These are phyloP conservation scores for Drosophila sucinea DNA, from an alignment of 1,140 invertebrate species.

Conservation along the genomic window DNA sequence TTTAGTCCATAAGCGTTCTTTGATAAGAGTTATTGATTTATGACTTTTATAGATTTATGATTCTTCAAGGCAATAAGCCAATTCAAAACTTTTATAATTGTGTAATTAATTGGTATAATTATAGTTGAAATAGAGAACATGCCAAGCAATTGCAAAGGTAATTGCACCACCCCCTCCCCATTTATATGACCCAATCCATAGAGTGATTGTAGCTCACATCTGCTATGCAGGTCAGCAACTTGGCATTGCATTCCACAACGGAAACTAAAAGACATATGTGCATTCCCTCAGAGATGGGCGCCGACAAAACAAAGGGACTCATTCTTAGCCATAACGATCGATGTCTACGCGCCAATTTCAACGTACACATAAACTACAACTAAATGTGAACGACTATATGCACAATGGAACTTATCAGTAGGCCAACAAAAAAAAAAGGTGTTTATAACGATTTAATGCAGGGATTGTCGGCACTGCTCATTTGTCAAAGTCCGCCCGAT, in stretches of 20 bases:
- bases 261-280: not conserved
- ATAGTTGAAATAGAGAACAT: slow-evolving; percentile 23
- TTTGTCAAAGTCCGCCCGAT: slow-evolving; percentile 45
- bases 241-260: slow-evolving; percentile 8
- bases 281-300: not conserved
- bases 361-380: slow-evolving; percentile 34
- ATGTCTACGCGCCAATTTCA: slow-evolving; percentile 41
- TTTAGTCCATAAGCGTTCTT: not conserved
- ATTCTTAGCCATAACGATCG: not conserved
- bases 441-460: slow-evolving; percentile 27
- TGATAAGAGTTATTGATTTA: not conserved
- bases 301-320: not conserved
- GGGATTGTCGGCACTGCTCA: slow-evolving; percentile 22
- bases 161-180: not conserved
- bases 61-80: not conserved
- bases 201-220: not conserved
- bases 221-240: slow-evolving; percentile 1
- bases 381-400: not conserved
- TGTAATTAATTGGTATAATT: slow-evolving; percentile 31
- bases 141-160: not conserved
- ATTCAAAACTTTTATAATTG: slow-evolving; percentile 6
- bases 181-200: not conserved
- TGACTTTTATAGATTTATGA: not conserved
- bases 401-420: slow-evolving; percentile 7
- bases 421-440: slow-evolving; percentile 6